Evolutionary conservation across 2,797 vertebrate species (phyloP), one percentile per base, ranked within the genome.

Genomic region (Acanthopagrus latus): DNA sequence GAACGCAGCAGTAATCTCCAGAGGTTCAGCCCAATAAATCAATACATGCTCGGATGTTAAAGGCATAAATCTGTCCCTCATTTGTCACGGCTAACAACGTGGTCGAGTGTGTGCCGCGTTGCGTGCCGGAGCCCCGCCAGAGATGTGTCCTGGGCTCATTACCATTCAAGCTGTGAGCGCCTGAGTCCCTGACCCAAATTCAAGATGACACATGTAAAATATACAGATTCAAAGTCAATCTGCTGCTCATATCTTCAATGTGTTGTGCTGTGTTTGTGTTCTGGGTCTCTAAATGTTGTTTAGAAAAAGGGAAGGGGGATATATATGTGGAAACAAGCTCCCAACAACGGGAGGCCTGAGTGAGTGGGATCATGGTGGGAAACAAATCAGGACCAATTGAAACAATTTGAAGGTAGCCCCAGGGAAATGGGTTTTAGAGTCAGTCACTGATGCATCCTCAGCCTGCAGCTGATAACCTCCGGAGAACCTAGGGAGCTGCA

Each of bases 181-280:
- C 84, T 33, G 70, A 86, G 82, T 80, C 83, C 68, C 82, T 91
- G 91, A 91, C 88, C 89, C 89, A 90, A 87, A 92, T 93, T 89
- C 76, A 83, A 88, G 71, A 90, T 69, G 86, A 88, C 91, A 90
- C 56, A 80, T 88, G 83, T 78, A 80, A 88, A 86, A 91, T 77
- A 82, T 64, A 79, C 70, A 81, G 43, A 90, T 83, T 89, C 80
- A 62, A 76, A 86, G 74, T 86, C 86, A 81, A 76, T 84, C 82
- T 86, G 82, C 58, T 55, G 44, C 84, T 77, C 54, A 46, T 77
- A 87, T 74, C 81, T 85, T 72, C 18, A 57, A 9, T 52, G 23
- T 54, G 33, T 76, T 64, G 58, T 64, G 46, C 29, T 23, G 71
- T 27, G 63, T 56, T 48, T 48, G 62, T 69, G 63, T 77, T 62